phyloP scores from a whole-genome alignment of 1,140 invertebrate species.

The Monomorium pharaonis region DNA sequence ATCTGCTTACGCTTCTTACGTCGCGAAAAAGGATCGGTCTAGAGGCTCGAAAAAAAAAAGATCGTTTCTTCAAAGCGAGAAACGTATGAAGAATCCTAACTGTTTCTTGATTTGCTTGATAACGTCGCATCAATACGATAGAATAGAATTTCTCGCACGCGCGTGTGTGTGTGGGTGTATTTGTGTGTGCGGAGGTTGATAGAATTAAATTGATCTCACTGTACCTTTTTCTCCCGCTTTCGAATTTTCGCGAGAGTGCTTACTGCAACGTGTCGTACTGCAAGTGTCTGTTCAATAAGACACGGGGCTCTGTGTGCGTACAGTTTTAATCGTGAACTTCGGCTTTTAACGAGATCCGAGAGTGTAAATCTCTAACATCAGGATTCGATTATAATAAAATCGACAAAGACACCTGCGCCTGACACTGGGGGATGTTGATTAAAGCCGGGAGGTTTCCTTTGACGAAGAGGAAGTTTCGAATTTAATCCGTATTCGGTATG shows the following conservation, averaged over 20 bases:
- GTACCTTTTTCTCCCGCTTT: background rate
- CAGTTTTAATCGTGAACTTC: slow-evolving; percentile 16
- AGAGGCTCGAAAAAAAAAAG: background rate
- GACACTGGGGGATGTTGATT: slow-evolving; percentile 22
- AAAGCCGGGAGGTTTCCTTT: slow-evolving; percentile 27
- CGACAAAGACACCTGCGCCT: slow-evolving; percentile 26
- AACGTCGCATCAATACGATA: background rate
- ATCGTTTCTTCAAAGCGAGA: background rate
- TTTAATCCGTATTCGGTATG: slow-evolving; percentile 13
- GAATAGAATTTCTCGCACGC: background rate
- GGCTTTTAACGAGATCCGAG: slow-evolving; percentile 28
- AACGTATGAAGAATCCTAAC: background rate
- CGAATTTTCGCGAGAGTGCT: slow-evolving; percentile 19
- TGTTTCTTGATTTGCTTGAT: slow-evolving; percentile 10
- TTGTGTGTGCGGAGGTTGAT: no score
- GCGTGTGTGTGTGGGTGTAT: no score
- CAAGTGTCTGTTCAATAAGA: background rate
- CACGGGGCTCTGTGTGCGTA: background rate
- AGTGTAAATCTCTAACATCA: background rate
- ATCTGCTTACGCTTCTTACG: background rate
- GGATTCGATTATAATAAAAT: slow-evolving; percentile 28
- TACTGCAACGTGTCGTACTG: background rate
- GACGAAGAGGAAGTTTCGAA: slow-evolving; percentile 22
- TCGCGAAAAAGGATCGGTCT: background rate
- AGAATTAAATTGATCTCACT: slow-evolving; percentile 17